A percentile compares a stretch with the other conserved stretches of the same genome.
phyloP scores from a whole-genome alignment of 2,888 invertebrate genomes.

The Lagria hirta region DNA sequence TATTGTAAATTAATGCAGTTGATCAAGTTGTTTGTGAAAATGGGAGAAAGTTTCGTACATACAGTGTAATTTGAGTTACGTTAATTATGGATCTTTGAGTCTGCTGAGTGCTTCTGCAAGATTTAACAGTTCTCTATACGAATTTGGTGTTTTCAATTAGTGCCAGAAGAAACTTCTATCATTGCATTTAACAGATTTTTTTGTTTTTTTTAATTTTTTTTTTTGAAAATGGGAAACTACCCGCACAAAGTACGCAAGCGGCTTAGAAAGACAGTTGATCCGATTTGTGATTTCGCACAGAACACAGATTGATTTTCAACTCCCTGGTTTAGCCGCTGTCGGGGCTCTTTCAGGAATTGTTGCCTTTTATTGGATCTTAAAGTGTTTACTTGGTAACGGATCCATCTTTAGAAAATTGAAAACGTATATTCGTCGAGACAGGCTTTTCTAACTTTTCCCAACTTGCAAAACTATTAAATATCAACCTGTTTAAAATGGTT shows the following conservation, averaged over 20 bases:
- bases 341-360: constrained; percentile 27
- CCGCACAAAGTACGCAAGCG: constrained; percentile 27
- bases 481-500: constrained; percentile 18
- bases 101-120: no score
- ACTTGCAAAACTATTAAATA: constrained; percentile 22
- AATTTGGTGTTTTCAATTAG: no score
- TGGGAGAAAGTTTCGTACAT: no score
- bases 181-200: no score
- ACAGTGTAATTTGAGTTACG: no score
- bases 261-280: constrained; percentile 28
- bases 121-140: no score
- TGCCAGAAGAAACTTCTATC: no score
- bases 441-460: constrained; percentile 25
- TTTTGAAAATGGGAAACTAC: no score
- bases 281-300: constrained; percentile 29
- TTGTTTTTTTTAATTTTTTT: no score
- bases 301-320: constrained; percentile 28
- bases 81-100: no score
- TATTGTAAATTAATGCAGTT: no score
- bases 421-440: constrained; percentile 14
- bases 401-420: constrained; percentile 29
- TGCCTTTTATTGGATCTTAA: constrained; percentile 30
- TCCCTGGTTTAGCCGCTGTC: constrained; percentile 20
- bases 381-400: constrained; percentile 29
- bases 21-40: no score